Percentiles rank a stretch among this genome's conserved stretches.
phyloP scores from a whole-genome alignment of 2,888 invertebrate genomes.

The Drosophila subquinaria region DNA sequence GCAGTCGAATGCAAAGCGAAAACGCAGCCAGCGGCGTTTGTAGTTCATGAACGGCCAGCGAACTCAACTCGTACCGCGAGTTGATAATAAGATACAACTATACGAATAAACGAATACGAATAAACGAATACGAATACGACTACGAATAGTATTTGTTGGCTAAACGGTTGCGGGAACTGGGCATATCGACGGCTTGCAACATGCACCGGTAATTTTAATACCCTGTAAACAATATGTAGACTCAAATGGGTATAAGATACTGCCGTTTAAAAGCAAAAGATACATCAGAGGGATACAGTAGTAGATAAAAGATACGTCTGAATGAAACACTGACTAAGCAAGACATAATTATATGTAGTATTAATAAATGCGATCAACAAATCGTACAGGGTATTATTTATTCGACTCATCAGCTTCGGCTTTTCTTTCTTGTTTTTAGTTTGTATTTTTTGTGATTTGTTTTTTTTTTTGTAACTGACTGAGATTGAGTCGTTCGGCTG shows the following conservation, averaged over 20 bases:
- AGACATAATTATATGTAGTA: background rate
- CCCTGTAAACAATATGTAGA: background rate
- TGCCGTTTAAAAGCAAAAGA: background rate
- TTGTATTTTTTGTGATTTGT: constrained; percentile 19
- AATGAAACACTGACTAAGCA: background rate
- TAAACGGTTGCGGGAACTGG: constrained; percentile 18
- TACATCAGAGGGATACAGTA: background rate
- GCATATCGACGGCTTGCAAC: constrained; percentile 52
- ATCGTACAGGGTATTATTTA: constrained; percentile 2
- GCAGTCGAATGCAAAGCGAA: constrained; percentile 60
- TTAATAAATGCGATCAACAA: background rate
- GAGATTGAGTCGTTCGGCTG: constrained; percentile 64
- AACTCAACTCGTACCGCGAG: constrained; percentile 52
- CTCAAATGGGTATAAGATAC: constrained; percentile 3
- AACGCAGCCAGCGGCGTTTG: constrained; percentile 73
- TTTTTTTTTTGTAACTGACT: constrained; percentile 23
- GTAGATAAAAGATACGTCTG: background rate
- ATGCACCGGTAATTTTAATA: constrained; percentile 60
- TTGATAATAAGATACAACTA: constrained; percentile 70
- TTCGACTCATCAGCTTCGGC: background rate
- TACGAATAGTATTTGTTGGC: constrained; percentile 23
- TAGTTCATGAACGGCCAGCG: constrained; percentile 78
- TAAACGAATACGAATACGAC: constrained; percentile 26
- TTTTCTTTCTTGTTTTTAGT: constrained; percentile 16
- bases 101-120: constrained; percentile 26